A percentile compares a stretch with the other conserved stretches of the same genome.
Evolutionary conservation across 1,140 invertebrate genomes (phyloP).

Genomic region (Whitmania pigra): DNA sequence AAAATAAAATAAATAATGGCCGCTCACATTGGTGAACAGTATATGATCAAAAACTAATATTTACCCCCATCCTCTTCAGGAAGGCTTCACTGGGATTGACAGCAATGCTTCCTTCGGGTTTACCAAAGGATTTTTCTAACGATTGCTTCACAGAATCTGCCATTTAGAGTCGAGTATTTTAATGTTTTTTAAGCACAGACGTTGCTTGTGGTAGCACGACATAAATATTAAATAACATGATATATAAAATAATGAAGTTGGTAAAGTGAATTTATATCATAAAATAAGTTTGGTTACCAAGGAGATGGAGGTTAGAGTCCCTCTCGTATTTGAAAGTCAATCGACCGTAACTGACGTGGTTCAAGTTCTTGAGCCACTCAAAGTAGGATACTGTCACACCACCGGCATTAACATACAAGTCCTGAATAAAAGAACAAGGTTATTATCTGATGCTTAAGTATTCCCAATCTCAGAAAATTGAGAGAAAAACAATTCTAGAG

Average conservation of each 20-base stretch:
- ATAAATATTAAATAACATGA: too few relatives aligned
- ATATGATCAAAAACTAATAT: background rate
- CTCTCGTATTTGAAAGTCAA: constrained; percentile 98
- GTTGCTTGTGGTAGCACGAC: too few relatives aligned
- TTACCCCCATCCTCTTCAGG: constrained; percentile 74
- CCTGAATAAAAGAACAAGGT: constrained; percentile 27
- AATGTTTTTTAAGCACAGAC: too few relatives aligned
- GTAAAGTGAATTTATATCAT: too few relatives aligned
- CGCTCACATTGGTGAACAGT: too few relatives aligned
- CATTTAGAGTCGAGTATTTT: too few relatives aligned
- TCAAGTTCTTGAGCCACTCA: constrained; percentile 99
- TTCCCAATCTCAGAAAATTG: too few relatives aligned
- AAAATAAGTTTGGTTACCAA: constrained; percentile 54
- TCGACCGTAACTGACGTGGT: constrained; percentile 96
- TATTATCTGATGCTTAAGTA: too few relatives aligned
- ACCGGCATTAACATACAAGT: constrained; percentile 73
- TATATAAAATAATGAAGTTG: too few relatives aligned
- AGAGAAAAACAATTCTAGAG: too few relatives aligned
- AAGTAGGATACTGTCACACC: constrained; percentile 99
- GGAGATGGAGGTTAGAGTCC: constrained; percentile 91
- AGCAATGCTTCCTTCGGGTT: constrained; percentile 81
- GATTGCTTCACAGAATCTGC: constrained; percentile 95
- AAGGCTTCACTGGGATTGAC: constrained; percentile 88
- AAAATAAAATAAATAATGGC: too few relatives aligned
- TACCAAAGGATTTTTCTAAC: constrained; percentile 86